Evolutionary conservation across 2,113 vertebrate genomes (phyloP).

Genomic region (Calyptomena viridis): DNA sequence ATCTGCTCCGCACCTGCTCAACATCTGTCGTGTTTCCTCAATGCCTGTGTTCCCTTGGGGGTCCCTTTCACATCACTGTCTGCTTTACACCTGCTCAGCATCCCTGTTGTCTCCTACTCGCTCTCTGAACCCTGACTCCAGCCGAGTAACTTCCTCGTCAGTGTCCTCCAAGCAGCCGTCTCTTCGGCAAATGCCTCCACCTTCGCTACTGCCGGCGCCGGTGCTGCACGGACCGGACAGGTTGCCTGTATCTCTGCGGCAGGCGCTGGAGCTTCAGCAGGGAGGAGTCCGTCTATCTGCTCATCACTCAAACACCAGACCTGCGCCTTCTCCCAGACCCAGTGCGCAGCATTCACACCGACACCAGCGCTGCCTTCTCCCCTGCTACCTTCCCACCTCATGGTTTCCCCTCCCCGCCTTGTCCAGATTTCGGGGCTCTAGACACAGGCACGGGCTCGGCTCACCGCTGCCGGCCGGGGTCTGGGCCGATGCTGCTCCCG

Average conservation of each 20-base stretch:
- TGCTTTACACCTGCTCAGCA: slow-evolving; percentile 17
- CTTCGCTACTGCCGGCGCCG: neutral
- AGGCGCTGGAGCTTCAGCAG: neutral
- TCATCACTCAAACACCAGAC: neutral
- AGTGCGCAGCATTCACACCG: neutral
- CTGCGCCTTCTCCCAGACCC: neutral
- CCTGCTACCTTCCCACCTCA: neutral
- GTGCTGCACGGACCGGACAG: neutral
- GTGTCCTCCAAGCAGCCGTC: neutral
- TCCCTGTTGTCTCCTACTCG: neutral
- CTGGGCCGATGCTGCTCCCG: neutral
- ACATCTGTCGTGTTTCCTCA: slow-evolving; percentile 9
- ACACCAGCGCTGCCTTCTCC: neutral
- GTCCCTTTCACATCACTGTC: neutral
- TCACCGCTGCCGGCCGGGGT: neutral
- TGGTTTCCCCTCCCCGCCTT: neutral
- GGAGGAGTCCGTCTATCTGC: neutral
- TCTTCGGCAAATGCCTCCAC: neutral
- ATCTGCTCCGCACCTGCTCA: slow-evolving; percentile 24
- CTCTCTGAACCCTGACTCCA: neutral
- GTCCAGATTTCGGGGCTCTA: neutral
- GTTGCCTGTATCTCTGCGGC: neutral
- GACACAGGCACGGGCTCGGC: neutral
- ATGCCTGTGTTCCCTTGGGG: neutral
- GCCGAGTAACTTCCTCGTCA: neutral